phyloP scores from a whole-genome alignment of 2,888 invertebrate species.

The Drosophila monieri region DNA sequence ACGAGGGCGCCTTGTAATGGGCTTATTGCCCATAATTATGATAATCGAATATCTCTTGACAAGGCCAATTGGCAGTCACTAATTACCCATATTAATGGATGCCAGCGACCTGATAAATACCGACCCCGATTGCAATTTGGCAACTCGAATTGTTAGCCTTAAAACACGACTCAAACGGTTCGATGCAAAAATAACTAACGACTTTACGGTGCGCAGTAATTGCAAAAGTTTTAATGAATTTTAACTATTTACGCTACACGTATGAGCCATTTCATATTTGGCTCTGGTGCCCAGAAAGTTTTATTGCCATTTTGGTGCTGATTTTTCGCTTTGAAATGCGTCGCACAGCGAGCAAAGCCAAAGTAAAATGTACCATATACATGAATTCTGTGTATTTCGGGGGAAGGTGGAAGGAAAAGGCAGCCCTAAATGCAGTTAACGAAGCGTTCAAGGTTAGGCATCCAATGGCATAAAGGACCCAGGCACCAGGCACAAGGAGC shows the following conservation, averaged over 20 bases:
- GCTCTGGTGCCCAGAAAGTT: constrained; percentile 48
- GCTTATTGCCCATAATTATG: constrained; percentile 64
- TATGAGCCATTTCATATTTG: constrained; percentile 46
- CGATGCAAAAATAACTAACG: constrained; percentile 62
- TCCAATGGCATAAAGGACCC: constrained; percentile 20
- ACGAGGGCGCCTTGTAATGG: constrained; percentile 37
- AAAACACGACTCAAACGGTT: constrained; percentile 10
- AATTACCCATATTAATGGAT: constrained; percentile 63
- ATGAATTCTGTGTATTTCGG: constrained; percentile 30
- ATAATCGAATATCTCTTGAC: constrained; percentile 67
- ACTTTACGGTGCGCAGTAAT: constrained; percentile 52
- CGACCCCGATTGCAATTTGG: background rate
- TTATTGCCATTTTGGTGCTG: constrained; percentile 58
- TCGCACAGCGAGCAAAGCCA: constrained; percentile 9
- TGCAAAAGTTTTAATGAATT: constrained; percentile 74
- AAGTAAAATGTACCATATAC: background rate
- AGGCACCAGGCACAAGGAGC: constrained; percentile 46
- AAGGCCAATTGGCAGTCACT: constrained; percentile 64
- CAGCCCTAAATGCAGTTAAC: constrained; percentile 69
- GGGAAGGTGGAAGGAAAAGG: background rate
- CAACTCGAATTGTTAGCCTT: constrained; percentile 27
- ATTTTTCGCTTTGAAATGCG: constrained; percentile 56
- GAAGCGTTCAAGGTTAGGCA: constrained; percentile 72
- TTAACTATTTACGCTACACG: constrained; percentile 53
- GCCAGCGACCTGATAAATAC: constrained; percentile 34